Evolutionary conservation across 2,797 vertebrate genomes (phyloP), one percentile per base, ranked within the genome.

Genomic region (Rhincodon typus): DNA sequence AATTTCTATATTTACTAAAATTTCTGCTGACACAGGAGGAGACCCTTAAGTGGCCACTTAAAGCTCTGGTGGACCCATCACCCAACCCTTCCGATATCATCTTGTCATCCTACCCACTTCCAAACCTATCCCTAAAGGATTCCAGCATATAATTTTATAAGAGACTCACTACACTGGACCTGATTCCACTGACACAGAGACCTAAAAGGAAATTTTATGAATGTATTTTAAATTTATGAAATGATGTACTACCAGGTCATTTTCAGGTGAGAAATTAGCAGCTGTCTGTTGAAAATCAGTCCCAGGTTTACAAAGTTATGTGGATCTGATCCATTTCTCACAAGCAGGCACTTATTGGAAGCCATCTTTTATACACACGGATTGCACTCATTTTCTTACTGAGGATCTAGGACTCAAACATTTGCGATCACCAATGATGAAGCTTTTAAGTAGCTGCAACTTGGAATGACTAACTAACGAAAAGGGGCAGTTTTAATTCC

Each of bases 401-500:
- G 38, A 50, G 38, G 38, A 72, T 30, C 25, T 69, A 94, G 25
- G 69, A 57, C 66, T 72, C 42, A 38, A 94, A 42, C 30, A 72
- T 72, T 42, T 70, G 7, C 21, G 2, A 50, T 7, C 69, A 53
- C 13, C 17, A 53, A 95, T 77, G 46, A 1, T 46, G 74, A 21
- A 50, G 27, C 13, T 74, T 46, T 95, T 30, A 95, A 95, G 12
- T 50, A 4, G 25, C 42, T 72, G 5, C 25, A 84, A 84, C 21
- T 57, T 93, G 17, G 94, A 95, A 74, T 95, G 27, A 74, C 70
- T 77, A 53, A 13, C 21, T 94, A 94, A 91, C 62, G 57, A 66
- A 66, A 91, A 66, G 30, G 15, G 15, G 13, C 62, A 66, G 53
- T 57, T 91, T 91, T 66, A 91, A n/a, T 91, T 91, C 88, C 62